Percentiles rank a stretch among this genome's conserved stretches.
Conservation (phyloP, 2,888 invertebrate genomes). For the Mantis religiosa region DNA sequence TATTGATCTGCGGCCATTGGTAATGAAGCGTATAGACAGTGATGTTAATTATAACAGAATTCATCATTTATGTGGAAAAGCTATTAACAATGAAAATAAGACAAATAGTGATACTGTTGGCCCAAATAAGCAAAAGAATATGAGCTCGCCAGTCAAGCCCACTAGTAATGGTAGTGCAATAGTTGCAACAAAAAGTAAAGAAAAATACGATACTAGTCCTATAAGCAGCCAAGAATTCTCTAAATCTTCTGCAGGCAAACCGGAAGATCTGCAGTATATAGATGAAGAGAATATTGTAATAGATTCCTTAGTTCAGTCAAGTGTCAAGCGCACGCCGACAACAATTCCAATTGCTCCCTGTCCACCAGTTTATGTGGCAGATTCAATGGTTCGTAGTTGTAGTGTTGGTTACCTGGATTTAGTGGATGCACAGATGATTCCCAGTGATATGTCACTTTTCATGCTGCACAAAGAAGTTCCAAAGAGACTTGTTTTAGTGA, state of each 20-base stretch:
- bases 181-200: constrained; percentile 32
- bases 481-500: constrained; percentile 71
- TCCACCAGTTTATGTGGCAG: constrained; percentile 54
- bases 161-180: constrained; percentile 29
- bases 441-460: constrained; percentile 67
- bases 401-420: constrained; percentile 85
- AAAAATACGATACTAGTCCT: constrained; percentile 35
- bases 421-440: constrained; percentile 70
- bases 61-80: neutral
- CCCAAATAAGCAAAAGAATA: neutral
- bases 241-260: constrained; percentile 39
- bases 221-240: constrained; percentile 33
- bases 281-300: constrained; percentile 52
- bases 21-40: constrained; percentile 52
- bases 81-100: neutral
- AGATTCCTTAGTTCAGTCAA: constrained; percentile 29
- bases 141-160: constrained; percentile 8
- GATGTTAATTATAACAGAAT: constrained; percentile 9
- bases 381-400: constrained; percentile 77
- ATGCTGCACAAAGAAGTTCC: constrained; percentile 72
- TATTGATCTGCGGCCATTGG: constrained; percentile 47
- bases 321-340: constrained; percentile 52
- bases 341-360: constrained; percentile 54
- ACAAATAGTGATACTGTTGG: constrained; percentile 9
- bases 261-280: constrained; percentile 63